These are phyloP conservation scores for Laterallus jamaicensis DNA, from an alignment of 2,113 vertebrate species.

Conservation along the genomic window DNA sequence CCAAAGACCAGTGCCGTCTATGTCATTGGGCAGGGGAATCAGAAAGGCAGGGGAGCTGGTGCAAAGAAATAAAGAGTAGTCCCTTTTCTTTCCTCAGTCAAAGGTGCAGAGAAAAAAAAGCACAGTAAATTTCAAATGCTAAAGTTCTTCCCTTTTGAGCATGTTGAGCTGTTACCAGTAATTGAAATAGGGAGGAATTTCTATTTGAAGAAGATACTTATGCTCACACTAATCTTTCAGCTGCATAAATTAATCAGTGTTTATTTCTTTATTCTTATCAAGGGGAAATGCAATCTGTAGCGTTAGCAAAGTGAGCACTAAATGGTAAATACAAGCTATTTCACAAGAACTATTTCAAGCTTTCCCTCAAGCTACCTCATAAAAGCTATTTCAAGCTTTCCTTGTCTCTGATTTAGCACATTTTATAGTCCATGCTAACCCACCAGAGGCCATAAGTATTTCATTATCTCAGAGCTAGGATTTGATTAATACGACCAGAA, in stretches of 20 bases:
- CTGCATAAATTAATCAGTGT: background rate
- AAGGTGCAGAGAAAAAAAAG: background rate
- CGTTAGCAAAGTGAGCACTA: background rate
- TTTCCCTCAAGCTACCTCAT: background rate
- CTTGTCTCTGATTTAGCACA: background rate
- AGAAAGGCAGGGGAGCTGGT: background rate
- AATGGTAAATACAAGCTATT: slow-evolving; percentile 7
- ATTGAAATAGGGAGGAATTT: background rate
- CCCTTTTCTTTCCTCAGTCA: background rate
- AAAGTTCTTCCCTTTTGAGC: background rate
- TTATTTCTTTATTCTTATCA: background rate
- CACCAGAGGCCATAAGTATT: background rate
- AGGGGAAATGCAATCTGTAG: background rate
- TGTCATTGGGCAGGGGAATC: background rate
- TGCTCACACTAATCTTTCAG: background rate
- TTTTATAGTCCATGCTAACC: background rate
- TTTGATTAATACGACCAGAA: slow-evolving; percentile 28
- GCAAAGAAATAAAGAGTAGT: background rate
- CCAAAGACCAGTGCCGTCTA: accelerated
- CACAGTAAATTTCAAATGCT: background rate
- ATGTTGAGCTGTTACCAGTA: background rate
- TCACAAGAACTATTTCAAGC: background rate
- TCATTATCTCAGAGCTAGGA: background rate
- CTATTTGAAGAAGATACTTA: background rate
- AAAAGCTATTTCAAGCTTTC: slow-evolving; percentile 20